Conservation (phyloP, 2,113 vertebrate species). For the Rhinogobius similis region DNA sequence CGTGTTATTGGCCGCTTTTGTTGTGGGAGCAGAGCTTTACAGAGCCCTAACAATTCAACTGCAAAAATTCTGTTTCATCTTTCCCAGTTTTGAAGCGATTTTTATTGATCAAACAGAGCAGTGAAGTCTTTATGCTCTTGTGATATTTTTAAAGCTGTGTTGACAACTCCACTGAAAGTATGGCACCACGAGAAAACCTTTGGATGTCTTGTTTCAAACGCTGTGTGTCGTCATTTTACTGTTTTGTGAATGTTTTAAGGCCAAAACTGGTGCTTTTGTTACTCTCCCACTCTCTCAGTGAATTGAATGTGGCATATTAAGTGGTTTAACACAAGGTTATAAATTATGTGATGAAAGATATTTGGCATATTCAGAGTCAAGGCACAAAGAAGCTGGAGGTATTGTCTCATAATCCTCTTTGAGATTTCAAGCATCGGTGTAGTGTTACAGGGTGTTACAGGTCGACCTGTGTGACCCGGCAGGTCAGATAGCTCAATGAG, state of each 20-base stretch:
- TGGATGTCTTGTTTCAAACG: not conserved
- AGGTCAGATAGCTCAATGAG: no score
- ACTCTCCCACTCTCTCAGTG: not conserved
- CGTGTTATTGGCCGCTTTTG: conserved; percentile 54
- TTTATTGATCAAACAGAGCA: conserved; percentile 46
- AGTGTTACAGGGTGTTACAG: no score
- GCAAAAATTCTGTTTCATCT: conserved; percentile 41
- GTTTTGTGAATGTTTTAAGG: not conserved
- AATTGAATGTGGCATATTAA: not conserved
- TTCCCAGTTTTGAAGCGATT: conserved; percentile 25
- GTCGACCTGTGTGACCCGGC: no score
- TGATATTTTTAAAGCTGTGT: conserved; percentile 31
- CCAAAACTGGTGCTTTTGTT: no score
- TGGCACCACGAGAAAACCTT: not conserved
- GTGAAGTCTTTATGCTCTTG: conserved; percentile 44
- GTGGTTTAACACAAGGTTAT: not conserved
- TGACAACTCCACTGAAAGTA: conserved; percentile 18
- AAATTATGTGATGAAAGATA: not conserved
- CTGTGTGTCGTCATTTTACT: no score
- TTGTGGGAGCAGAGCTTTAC: conserved; percentile 51
- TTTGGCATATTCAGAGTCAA: not conserved
- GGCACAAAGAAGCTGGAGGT: no score
- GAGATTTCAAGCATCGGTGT: no score
- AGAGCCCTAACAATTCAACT: conserved; percentile 40
- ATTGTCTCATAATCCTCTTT: no score